Conservation (phyloP, 2,888 invertebrate species). For the Blastobasis adustella region DNA sequence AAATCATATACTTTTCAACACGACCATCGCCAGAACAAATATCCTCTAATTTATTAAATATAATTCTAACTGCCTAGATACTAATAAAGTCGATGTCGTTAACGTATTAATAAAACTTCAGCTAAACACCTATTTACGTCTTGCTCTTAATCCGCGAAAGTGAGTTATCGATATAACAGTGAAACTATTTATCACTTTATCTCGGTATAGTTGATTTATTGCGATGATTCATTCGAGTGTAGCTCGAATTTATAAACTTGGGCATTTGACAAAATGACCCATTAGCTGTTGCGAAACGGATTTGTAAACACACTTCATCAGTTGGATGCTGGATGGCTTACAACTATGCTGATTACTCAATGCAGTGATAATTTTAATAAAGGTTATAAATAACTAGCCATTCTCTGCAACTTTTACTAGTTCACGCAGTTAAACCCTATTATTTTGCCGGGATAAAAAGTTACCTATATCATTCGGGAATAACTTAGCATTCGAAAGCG, state of each 20-base stretch:
- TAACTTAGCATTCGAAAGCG: too few species aligned
- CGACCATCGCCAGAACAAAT: too few species aligned
- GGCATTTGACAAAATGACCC: constrained; percentile 55
- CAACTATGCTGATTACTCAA: constrained; percentile 17
- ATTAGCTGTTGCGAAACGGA: constrained; percentile 50
- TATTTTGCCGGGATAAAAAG: too few species aligned
- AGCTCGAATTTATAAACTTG: constrained; percentile 17
- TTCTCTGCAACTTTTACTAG: too few species aligned
- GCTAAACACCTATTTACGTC: constrained; percentile 34
- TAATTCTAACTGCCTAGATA: too few species aligned
- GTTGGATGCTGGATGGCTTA: constrained; percentile 29
- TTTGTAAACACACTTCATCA: constrained; percentile 41
- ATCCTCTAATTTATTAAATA: too few species aligned
- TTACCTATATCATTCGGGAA: too few species aligned
- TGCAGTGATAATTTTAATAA: too few species aligned
- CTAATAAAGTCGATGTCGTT: too few species aligned
- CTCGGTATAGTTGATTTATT: constrained; percentile 53
- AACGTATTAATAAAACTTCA: constrained; percentile 1
- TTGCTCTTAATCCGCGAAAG: constrained; percentile 47
- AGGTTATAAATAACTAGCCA: too few species aligned
- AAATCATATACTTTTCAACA: too few species aligned
- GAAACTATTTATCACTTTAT: constrained; percentile 46
- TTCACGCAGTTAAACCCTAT: too few species aligned
- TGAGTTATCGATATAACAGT: constrained; percentile 53
- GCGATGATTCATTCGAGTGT: constrained; percentile 42